Conservation (phyloP, 2,113 vertebrate genomes). For the Atlantisia rogersi region DNA sequence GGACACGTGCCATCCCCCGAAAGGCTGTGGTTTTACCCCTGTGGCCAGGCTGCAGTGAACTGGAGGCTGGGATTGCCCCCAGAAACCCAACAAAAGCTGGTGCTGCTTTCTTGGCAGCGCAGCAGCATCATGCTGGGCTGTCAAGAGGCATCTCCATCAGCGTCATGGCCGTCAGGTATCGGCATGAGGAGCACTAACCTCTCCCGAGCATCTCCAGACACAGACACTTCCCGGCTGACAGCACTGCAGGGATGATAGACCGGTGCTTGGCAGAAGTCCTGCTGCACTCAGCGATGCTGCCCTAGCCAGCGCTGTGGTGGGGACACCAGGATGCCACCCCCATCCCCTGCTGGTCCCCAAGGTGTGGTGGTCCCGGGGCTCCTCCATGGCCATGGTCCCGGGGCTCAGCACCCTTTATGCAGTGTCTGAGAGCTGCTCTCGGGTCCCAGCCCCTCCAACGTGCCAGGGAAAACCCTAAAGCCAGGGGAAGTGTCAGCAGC, state of each 20-base stretch:
- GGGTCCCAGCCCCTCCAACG: neutral
- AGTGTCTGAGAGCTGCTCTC: neutral
- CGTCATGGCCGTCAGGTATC: neutral
- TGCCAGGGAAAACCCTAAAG: neutral
- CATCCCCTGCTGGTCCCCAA: accelerated
- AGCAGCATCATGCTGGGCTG: neutral
- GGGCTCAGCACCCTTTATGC: neutral
- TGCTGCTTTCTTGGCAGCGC: neutral
- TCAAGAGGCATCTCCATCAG: neutral
- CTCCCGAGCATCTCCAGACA: neutral
- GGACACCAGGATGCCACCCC: accelerated
- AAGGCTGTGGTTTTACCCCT: neutral
- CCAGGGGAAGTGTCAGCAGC: neutral
- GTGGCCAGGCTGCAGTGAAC: no score
- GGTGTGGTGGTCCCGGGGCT: no score
- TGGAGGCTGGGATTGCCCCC: accelerated
- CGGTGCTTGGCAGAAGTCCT: neutral
- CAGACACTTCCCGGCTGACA: accelerated
- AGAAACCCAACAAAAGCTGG: accelerated
- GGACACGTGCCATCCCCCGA: accelerated
- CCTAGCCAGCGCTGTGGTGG: neutral
- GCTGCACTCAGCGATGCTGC: neutral
- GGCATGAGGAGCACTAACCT: accelerated
- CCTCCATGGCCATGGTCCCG: neutral
- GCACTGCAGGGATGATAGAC: neutral